phyloP scores from a whole-genome alignment of 1,140 invertebrate genomes.

The Achroia grisella region DNA sequence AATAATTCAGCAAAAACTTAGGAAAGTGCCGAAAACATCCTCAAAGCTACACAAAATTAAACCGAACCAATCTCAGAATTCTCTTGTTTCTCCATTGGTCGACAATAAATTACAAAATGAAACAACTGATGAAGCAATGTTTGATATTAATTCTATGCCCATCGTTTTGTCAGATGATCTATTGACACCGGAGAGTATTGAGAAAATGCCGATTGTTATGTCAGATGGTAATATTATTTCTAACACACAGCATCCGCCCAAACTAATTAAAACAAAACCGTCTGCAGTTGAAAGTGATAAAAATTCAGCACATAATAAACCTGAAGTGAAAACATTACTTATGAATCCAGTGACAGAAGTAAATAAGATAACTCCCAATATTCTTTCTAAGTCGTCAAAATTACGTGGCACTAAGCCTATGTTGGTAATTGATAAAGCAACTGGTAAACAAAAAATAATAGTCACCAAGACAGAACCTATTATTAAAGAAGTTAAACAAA shows the following conservation, averaged over 20 bases:
- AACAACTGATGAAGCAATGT: constrained; percentile 74
- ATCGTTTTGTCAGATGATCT: constrained; percentile 81
- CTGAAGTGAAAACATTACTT: constrained; percentile 52
- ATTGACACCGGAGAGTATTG: constrained; percentile 72
- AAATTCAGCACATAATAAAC: constrained; percentile 33
- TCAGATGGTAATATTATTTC: constrained; percentile 71
- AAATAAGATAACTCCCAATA: constrained; percentile 65
- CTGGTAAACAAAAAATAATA: constrained; percentile 65
- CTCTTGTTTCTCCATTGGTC: constrained; percentile 24
- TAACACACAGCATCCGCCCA: constrained; percentile 35
- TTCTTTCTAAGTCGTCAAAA: constrained; percentile 68
- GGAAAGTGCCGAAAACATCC: constrained; percentile 43
- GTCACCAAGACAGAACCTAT: constrained; percentile 48
- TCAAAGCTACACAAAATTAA: constrained; percentile 52
- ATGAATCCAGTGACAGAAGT: constrained; percentile 43
- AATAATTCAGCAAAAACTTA: constrained; percentile 53
- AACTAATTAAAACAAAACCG: constrained; percentile 48
- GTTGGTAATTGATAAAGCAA: constrained; percentile 62
- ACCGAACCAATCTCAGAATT: constrained; percentile 18
- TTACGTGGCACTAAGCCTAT: constrained; percentile 57
- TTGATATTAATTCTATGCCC: constrained; percentile 84
- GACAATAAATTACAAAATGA: constrained; percentile 32
- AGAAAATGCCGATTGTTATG: constrained; percentile 80
- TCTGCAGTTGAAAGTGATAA: constrained; percentile 42
- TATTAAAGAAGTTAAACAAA: constrained; percentile 50